Percentiles rank a stretch among this genome's conserved stretches.
Evolutionary conservation across 2,797 vertebrate species (phyloP).

Genomic region (Parotocinclus haroldoi): DNA sequence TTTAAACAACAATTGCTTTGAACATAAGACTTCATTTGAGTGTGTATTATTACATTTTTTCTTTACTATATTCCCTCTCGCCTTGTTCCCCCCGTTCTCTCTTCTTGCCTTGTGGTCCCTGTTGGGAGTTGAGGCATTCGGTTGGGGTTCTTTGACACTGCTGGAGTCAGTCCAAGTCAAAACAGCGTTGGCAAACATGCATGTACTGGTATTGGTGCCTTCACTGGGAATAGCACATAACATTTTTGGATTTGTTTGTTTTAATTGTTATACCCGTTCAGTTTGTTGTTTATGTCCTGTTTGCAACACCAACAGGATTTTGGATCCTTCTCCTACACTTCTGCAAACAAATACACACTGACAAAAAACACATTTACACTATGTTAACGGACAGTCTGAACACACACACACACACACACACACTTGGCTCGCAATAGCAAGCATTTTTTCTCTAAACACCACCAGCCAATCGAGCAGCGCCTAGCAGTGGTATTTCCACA

Average conservation of each 20-base stretch:
- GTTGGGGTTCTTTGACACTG: slow-evolving; percentile 54
- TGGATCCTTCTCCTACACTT: background rate
- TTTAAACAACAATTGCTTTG: no score
- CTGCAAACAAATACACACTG: slow-evolving; percentile 4
- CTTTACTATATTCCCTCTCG: no score
- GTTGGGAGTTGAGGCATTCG: slow-evolving; percentile 60
- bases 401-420: slow-evolving; percentile 54
- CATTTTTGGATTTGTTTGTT: background rate
- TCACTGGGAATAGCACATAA: background rate
- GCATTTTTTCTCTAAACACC: slow-evolving; percentile 64
- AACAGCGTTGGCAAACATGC: slow-evolving; percentile 3
- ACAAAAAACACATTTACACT: slow-evolving; percentile 26
- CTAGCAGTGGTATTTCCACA: slow-evolving; percentile 54
- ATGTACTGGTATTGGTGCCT: background rate
- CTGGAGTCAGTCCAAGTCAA: slow-evolving; percentile 57
- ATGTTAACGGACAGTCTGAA: slow-evolving; percentile 64
- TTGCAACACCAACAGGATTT: background rate
- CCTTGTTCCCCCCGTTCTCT: no score
- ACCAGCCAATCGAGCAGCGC: slow-evolving; percentile 53
- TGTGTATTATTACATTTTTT: slow-evolving; percentile 33
- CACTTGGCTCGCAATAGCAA: slow-evolving; percentile 64
- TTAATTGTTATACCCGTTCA: background rate
- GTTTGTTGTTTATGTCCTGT: background rate
- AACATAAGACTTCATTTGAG: background rate
- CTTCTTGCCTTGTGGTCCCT: slow-evolving; percentile 33